Conservation (phyloP, 2,113 vertebrate species). For the Rhinopomastus cyanomelas region DNA sequence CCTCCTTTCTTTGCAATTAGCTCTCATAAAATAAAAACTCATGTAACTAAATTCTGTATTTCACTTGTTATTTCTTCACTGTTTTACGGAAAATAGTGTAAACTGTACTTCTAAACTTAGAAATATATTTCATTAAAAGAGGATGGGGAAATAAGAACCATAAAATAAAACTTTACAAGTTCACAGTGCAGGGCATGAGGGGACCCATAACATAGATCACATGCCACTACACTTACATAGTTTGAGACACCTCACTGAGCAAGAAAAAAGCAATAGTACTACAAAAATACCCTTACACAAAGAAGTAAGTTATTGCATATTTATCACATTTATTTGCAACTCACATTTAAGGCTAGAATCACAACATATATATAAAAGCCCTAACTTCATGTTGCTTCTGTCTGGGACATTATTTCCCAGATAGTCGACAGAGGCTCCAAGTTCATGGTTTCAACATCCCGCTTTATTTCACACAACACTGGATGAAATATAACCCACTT, state of each 20-base stretch:
- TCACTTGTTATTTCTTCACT: constrained; percentile 49
- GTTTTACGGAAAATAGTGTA: constrained; percentile 53
- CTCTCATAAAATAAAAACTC: constrained; percentile 1
- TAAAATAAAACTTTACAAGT: constrained; percentile 45
- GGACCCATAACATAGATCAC: constrained; percentile 16
- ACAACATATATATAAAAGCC: neutral
- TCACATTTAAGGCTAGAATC: constrained; percentile 63
- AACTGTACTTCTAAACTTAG: constrained; percentile 61
- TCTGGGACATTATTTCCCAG: constrained; percentile 10
- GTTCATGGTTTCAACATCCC: constrained; percentile 23
- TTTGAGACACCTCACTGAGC: constrained; percentile 31
- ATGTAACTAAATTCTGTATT: neutral
- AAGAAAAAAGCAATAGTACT: constrained; percentile 50
- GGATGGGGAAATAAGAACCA: constrained; percentile 55
- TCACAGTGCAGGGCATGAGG: constrained; percentile 62
- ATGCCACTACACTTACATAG: constrained; percentile 23
- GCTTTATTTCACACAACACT: constrained; percentile 53
- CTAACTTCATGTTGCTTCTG: neutral
- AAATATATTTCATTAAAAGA: constrained; percentile 61
- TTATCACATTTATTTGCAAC: constrained; percentile 65
- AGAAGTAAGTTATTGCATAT: constrained; percentile 72
- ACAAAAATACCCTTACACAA: constrained; percentile 56
- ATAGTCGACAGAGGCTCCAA: constrained; percentile 25
- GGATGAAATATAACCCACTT: constrained; percentile 30
- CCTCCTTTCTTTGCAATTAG: constrained; percentile 12